phyloP scores from a whole-genome alignment of 2,797 vertebrate species.

The Yasuhikotakia modesta region DNA sequence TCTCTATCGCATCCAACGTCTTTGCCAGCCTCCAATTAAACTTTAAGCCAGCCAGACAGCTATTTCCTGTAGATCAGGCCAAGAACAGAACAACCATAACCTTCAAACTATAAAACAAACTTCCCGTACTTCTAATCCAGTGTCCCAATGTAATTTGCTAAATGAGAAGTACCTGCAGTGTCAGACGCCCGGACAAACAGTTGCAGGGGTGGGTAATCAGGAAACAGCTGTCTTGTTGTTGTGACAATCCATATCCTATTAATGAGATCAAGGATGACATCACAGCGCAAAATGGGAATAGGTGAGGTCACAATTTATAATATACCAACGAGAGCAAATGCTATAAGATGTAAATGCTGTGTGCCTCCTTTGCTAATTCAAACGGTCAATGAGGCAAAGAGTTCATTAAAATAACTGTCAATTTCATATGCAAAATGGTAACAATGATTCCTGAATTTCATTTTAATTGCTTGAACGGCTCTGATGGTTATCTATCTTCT shows the following conservation, averaged over 20 bases:
- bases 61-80: constrained; percentile 67
- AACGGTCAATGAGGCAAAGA: constrained; percentile 27
- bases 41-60: constrained; percentile 71
- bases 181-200: constrained; percentile 72
- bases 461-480: background rate
- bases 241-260: constrained; percentile 63
- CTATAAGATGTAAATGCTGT: constrained; percentile 3
- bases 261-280: constrained; percentile 72
- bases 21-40: constrained; percentile 70
- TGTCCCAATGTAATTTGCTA: background rate
- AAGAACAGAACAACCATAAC: constrained; percentile 37
- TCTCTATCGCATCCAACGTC: constrained; percentile 60
- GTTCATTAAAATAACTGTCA: constrained; percentile 8
- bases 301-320: background rate
- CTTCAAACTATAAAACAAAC: constrained; percentile 7
- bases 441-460: background rate
- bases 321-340: background rate
- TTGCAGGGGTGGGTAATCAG: constrained; percentile 72
- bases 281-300: constrained; percentile 64
- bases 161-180: constrained; percentile 65
- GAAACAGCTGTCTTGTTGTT: constrained; percentile 70
- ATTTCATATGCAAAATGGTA: constrained; percentile 22
- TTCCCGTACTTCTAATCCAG: background rate
- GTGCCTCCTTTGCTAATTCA: constrained; percentile 4
- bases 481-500: background rate